A percentile compares a stretch with the other conserved stretches of the same genome.
phyloP scores from a whole-genome alignment of 2,888 invertebrate species.

The Hirtodrosophila confusa region DNA sequence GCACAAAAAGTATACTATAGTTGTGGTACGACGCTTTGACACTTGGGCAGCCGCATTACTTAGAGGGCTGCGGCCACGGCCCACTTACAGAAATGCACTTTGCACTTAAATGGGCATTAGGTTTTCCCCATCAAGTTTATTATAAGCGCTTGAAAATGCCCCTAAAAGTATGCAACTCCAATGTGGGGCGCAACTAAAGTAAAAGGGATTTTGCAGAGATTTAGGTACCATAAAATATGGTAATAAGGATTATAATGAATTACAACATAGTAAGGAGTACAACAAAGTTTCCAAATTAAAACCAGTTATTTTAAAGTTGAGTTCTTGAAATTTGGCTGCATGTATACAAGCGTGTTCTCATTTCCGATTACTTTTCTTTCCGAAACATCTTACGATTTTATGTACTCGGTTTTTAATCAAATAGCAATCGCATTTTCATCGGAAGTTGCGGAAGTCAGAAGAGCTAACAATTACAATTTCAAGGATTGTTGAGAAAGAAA shows the following conservation, averaged over 20 bases:
- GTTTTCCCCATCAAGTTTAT: constrained; percentile 34
- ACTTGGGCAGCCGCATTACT: constrained; percentile 72
- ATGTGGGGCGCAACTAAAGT: background rate
- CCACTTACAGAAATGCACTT: constrained; percentile 64
- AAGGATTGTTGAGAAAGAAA: too few species aligned
- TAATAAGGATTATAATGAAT: constrained; percentile 15
- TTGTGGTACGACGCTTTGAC: constrained; percentile 63
- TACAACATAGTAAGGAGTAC: constrained; percentile 3
- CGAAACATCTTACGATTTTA: too few species aligned
- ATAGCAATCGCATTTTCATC: too few species aligned
- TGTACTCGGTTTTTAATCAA: too few species aligned
- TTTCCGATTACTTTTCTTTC: too few species aligned
- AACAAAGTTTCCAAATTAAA: constrained; percentile 12
- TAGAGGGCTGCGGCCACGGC: constrained; percentile 42
- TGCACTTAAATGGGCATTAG: constrained; percentile 53
- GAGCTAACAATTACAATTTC: too few species aligned
- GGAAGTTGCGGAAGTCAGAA: too few species aligned
- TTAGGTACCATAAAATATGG: too few species aligned
- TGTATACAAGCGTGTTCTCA: too few species aligned
- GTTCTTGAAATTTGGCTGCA: too few species aligned
- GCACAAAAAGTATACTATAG: constrained; percentile 64
- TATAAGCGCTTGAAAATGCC: constrained; percentile 2
- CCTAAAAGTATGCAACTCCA: constrained; percentile 10
- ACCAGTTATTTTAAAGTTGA: too few species aligned
- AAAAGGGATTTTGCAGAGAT: too few species aligned